phyloP scores from a whole-genome alignment of 2,888 invertebrate species.

The Galerucella calmariensis region DNA sequence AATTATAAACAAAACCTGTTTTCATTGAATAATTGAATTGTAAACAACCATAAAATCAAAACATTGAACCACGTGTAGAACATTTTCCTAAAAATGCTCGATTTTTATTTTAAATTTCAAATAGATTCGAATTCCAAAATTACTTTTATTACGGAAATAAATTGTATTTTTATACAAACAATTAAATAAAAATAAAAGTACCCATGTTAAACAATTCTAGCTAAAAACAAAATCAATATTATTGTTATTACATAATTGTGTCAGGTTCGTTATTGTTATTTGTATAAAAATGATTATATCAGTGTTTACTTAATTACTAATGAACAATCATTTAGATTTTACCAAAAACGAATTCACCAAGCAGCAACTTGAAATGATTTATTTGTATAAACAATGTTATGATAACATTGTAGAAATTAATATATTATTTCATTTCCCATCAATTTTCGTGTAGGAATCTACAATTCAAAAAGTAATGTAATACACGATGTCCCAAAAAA shows the following conservation, averaged over 20 bases:
- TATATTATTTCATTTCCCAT: not conserved
- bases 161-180: too few species aligned
- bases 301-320: constrained; percentile 37
- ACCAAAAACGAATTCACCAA: not conserved
- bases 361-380: not conserved
- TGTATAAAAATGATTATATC: constrained; percentile 36
- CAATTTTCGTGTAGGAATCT: not conserved
- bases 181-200: not conserved
- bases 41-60: constrained; percentile 4
- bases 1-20: not conserved
- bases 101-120: not conserved
- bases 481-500: too few species aligned
- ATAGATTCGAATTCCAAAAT: not conserved
- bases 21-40: not conserved
- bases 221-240: constrained; percentile 39
- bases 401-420: constrained; percentile 2
- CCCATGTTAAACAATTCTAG: constrained; percentile 2
- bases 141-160: too few species aligned
- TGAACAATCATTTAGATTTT: constrained; percentile 31
- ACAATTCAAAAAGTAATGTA: not conserved
- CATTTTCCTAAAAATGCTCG: not conserved
- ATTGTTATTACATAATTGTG: constrained; percentile 38
- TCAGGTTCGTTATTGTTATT: constrained; percentile 33
- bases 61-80: constrained; percentile 23
- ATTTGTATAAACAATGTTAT: constrained; percentile 8